Percentiles rank a stretch among this genome's conserved stretches.
Conservation (phyloP, 2,113 vertebrate genomes). For the Bubalus kerabau region DNA sequence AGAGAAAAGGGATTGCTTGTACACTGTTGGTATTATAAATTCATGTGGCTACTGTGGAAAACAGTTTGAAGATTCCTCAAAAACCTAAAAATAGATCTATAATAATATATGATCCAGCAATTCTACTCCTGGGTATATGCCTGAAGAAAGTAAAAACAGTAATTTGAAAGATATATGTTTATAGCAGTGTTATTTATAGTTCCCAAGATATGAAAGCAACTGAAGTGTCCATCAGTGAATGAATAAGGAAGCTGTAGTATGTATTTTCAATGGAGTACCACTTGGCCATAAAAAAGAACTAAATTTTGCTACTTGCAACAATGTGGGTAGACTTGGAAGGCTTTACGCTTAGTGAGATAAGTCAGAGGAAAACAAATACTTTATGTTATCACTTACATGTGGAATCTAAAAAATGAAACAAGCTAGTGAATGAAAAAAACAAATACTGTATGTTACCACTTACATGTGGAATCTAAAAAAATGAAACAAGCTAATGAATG, state of each 20-base stretch:
- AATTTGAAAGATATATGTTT: background rate
- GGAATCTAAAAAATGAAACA: background rate
- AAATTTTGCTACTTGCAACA: background rate
- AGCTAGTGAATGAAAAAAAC: background rate
- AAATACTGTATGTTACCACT: background rate
- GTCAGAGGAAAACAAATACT: background rate
- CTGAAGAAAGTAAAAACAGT: background rate
- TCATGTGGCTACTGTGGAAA: background rate
- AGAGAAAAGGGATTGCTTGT: background rate
- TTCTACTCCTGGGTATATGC: background rate
- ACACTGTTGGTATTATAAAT: background rate
- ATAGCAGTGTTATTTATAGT: background rate
- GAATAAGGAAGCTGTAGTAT: background rate
- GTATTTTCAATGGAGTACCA: background rate
- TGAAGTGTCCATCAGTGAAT: background rate
- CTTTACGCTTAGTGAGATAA: background rate
- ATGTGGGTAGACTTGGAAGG: background rate
- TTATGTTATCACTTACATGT: background rate
- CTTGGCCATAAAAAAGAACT: background rate
- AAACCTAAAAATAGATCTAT: background rate
- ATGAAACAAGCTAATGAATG: background rate
- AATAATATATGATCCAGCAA: background rate
- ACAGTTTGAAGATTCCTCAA: background rate
- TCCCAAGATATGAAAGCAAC: background rate
- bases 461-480: background rate